These are phyloP conservation scores for Drosophila colorata DNA, from an alignment of 2,888 invertebrate genomes.

Conservation along the genomic window DNA sequence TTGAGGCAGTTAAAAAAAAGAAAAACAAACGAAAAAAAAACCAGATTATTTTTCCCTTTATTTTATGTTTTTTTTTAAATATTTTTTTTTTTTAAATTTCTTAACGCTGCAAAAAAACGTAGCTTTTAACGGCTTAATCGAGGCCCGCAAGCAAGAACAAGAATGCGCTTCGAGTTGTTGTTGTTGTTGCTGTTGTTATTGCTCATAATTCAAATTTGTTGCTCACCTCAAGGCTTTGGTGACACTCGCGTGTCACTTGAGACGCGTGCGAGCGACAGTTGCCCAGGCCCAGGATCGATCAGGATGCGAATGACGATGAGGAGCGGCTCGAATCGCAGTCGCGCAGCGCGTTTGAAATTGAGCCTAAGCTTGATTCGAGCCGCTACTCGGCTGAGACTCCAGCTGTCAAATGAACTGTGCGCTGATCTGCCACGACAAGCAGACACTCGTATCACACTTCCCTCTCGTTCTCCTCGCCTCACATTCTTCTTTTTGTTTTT, in stretches of 20 bases:
- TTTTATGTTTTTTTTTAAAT: conserved; percentile 11
- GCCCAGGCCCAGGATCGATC: conserved; percentile 29
- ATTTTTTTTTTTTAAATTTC: conserved; percentile 7
- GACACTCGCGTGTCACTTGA: conserved; percentile 83
- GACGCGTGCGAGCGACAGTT: conserved; percentile 84
- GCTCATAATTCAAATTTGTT: conserved; percentile 43
- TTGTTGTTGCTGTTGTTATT: conserved; percentile 13
- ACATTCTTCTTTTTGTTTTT: conserved; percentile 1
- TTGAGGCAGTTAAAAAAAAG: conserved; percentile 21
- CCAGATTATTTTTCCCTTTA: conserved; percentile 33
- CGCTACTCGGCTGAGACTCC: conserved; percentile 46
- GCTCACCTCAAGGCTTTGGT: conserved; percentile 39
- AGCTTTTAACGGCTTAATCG: conserved; percentile 63
- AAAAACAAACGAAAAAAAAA: conserved; percentile 20
- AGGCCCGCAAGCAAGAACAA: conserved; percentile 28
- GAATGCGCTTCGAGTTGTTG: conserved; percentile 32
- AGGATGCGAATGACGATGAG: conserved; percentile 20
- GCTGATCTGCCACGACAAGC: conserved; percentile 62
- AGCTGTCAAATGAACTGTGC: conserved; percentile 70
- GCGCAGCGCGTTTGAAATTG: conserved; percentile 72
- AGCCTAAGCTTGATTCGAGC: conserved; percentile 60
- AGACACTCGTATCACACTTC: conserved; percentile 69
- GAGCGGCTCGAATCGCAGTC: conserved; percentile 26
- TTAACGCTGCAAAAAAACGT: conserved; percentile 30
- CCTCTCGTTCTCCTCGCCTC: conserved; percentile 14